Evolutionary conservation across 2,888 invertebrate species (phyloP).

Genomic region (Sepioteuthis lessoniana): DNA sequence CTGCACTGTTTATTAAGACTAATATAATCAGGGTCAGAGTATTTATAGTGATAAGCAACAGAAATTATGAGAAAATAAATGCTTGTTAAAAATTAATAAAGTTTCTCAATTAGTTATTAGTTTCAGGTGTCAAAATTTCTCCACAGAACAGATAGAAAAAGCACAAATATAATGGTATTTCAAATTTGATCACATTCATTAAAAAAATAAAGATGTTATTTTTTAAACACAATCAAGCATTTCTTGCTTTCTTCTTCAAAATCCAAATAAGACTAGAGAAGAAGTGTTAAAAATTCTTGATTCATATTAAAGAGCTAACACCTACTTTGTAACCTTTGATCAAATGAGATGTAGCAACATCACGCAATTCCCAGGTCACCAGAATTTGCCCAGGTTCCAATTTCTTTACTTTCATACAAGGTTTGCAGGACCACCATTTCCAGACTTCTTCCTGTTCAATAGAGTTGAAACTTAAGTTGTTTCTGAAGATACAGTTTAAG

Average conservation of each 20-base stretch:
- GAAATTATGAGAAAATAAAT: no score
- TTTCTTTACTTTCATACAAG: constrained; percentile 69
- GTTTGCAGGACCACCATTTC: constrained; percentile 72
- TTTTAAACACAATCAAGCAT: no score
- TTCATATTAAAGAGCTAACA: constrained; percentile 49
- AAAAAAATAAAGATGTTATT: no score
- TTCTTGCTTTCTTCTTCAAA: not conserved
- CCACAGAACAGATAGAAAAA: no score
- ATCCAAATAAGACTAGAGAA: not conserved
- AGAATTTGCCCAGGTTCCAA: constrained; percentile 72
- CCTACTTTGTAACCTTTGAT: constrained; percentile 53
- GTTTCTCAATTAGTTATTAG: no score
- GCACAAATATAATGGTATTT: no score
- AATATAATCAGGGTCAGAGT: no score
- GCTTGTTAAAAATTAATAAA: no score
- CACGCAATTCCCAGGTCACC: constrained; percentile 71
- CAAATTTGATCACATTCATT: no score
- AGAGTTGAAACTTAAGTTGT: not conserved
- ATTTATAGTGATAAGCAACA: no score
- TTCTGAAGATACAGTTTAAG: not conserved
- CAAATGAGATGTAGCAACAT: constrained; percentile 51
- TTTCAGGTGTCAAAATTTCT: no score
- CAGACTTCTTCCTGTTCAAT: constrained; percentile 53
- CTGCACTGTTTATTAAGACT: no score
- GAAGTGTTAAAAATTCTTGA: not conserved